These are phyloP conservation scores for Coenonympha arcania DNA, from an alignment of 2,888 invertebrate genomes.

Conservation along the genomic window DNA sequence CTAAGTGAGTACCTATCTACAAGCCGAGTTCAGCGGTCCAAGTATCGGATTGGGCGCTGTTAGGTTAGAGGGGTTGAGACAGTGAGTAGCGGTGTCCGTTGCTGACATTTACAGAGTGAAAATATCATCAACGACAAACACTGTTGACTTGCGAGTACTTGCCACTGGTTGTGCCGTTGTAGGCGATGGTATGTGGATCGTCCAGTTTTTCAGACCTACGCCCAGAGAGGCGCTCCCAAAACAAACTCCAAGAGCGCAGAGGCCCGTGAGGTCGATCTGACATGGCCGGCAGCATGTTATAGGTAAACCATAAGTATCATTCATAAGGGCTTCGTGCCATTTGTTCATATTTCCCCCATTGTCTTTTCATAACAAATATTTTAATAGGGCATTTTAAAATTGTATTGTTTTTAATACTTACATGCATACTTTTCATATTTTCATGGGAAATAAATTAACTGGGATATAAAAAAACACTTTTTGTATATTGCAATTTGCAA, in stretches of 20 bases:
- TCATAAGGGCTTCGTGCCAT: slow-evolving; percentile 66
- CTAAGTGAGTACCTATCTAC: slow-evolving; percentile 29
- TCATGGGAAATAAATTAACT: neutral
- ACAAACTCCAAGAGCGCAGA: slow-evolving; percentile 61
- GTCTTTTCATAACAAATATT: slow-evolving; percentile 4
- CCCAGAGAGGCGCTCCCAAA: slow-evolving; percentile 68
- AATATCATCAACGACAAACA: slow-evolving; percentile 68
- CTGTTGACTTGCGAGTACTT: slow-evolving; percentile 53
- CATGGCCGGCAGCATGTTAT: slow-evolving; percentile 70
- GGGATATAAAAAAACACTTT: neutral
- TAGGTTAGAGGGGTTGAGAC: slow-evolving; percentile 47
- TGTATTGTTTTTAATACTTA: neutral
- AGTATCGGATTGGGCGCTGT: slow-evolving; percentile 40
- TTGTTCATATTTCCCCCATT: slow-evolving; percentile 43
- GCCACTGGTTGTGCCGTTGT: slow-evolving; percentile 68
- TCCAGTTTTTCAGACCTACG: slow-evolving; percentile 74
- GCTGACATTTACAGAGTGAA: slow-evolving; percentile 66
- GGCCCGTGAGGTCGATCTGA: slow-evolving; percentile 65
- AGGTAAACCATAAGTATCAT: slow-evolving; percentile 75
- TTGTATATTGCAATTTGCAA: neutral
- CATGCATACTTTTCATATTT: slow-evolving; percentile 2
- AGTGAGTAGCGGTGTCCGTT: slow-evolving; percentile 68
- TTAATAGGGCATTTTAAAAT: neutral
- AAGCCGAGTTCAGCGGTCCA: slow-evolving; percentile 55
- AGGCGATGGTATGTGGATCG: slow-evolving; percentile 75